Base-by-base conservation (phyloP, 2,888 invertebrate species). In the Acanthoscelides obtectus region DNA sequence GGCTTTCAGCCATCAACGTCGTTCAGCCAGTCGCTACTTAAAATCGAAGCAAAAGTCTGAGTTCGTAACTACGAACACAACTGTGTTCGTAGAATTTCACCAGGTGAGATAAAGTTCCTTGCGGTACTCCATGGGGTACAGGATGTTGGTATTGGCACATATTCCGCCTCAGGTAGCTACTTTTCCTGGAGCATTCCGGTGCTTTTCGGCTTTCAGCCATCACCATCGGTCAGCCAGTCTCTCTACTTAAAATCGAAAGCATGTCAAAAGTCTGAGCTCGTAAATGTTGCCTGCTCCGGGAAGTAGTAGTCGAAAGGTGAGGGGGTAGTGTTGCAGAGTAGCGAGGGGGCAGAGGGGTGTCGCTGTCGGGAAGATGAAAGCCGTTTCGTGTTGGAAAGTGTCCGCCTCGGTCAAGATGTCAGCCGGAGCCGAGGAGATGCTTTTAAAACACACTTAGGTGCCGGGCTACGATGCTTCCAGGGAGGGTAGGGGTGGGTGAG, bases 361-460 rank as follows among this genome's bases (percentile, higher is more conserved):
- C 12, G 77, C 78, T 79, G 80, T 80, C 80, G 78, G 77, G 78
- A 80, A 82, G 83, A 83, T 85, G 85, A 86, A 86, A 86, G 86
- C 86, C 81, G 84, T 86, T 86, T 80, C 86, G 81, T 86, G 86
- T 86, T 84, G 83, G 83, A 79, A 81, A 83, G 83, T 84, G 85
- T 85, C 86, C 85, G 86, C 83, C 82, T 83, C 85, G 84, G 86
- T 85, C 86, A 86, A 86, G 86, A 86, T 86, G 86, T 86, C 86
- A 86, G 22, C 84, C 83, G 85, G 86, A 85, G 86, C 86, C 5
- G 5, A 45, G 45, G 45, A 45, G 45, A 45, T 45, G 66, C 66
- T 86, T 86, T 86, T 86, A 86, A 86, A 86, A 84, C 85, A 84
- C 85, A 83, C 82, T 84, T 83, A 83, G 79, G 78, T 75, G 77